These are phyloP conservation scores for Acromyrmex echinatior DNA, from an alignment of 1,140 invertebrate genomes.

Conservation along the genomic window DNA sequence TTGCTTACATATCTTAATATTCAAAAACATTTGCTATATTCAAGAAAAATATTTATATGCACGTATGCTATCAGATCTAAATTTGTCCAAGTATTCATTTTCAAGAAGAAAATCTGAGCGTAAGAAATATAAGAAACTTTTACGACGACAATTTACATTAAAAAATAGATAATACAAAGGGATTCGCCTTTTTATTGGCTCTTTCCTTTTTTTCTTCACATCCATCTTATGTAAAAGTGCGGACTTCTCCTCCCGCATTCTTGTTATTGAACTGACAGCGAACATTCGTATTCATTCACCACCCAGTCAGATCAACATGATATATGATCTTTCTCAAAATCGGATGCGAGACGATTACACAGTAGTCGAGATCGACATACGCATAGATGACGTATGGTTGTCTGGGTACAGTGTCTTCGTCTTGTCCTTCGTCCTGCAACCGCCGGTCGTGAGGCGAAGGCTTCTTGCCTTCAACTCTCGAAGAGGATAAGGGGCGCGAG, in stretches of 20 bases:
- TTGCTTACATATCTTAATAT: background rate
- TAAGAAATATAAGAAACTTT: background rate
- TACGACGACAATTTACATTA: background rate
- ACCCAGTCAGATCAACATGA: slow-evolving; percentile 30
- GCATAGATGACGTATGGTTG: background rate
- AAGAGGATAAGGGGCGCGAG: slow-evolving; percentile 59
- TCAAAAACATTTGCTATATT: background rate
- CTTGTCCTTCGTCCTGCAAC: slow-evolving; percentile 43
- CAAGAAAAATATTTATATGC: background rate
- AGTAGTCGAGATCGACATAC: slow-evolving; percentile 29
- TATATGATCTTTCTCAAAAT: background rate
- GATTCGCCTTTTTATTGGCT: background rate
- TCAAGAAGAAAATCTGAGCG: background rate
- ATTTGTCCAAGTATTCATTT: background rate
- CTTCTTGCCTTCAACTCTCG: slow-evolving; percentile 36
- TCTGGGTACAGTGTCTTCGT: background rate
- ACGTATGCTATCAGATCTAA: background rate
- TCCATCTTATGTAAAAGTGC: too few relatives aligned
- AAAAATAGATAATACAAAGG: background rate
- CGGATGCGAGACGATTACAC: background rate
- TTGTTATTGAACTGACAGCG: background rate
- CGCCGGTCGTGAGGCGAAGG: slow-evolving; percentile 36
- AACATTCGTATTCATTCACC: slow-evolving; percentile 33
- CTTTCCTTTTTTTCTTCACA: background rate
- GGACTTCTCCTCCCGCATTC: background rate